Base-by-base conservation (phyloP, 2,888 invertebrate species). In the Bombylius major region DNA sequence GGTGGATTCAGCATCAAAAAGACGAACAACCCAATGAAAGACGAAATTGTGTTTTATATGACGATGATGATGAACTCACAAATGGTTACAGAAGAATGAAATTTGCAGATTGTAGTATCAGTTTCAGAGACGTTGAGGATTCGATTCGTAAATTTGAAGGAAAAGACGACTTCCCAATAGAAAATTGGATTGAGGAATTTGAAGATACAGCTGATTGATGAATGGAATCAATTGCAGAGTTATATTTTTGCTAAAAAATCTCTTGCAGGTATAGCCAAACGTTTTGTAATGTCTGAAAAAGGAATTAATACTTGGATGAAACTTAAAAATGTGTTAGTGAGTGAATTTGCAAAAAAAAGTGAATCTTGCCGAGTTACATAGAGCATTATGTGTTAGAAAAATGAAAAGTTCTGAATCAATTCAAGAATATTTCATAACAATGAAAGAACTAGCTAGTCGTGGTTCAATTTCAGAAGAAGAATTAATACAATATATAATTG, bases 221-320 rank as follows among this genome's bases (percentile, higher is more conserved):
- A 13, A 46, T 52, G 45, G 52, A 52, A 52, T 45, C 4, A 39
- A 7, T 45, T 52, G 6, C 52, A 52, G 33, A 46, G 13, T 3
- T 52, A 46, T 45, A 46, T 52, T 7, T 52, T 45, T 45, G 51
- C 51, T 14, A 51, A 51, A 44, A 52, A 52, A 52, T 14, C 52
- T 6, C 8, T 52, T 11, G 33, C 6, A 5, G 52, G 52, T 12
- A 13, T 48, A 13, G 48, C 48, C 12, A 48, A 48, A 33, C 12
- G 11, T 5, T 48, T 32, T 34, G 23, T 48, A 12, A 33, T 48
- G 32, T 48, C 33, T 5, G 48, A 48, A 32, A 33, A 12, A 33
- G 32, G 32, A 9, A 4, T 48, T 12, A 48, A 48, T 9, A 32
- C 48, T 5, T 48, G 33, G 32, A 13, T 12, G 12, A 48, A 48